Conservation (phyloP, 2,888 invertebrate genomes). For the Silvanus unidentatus region DNA sequence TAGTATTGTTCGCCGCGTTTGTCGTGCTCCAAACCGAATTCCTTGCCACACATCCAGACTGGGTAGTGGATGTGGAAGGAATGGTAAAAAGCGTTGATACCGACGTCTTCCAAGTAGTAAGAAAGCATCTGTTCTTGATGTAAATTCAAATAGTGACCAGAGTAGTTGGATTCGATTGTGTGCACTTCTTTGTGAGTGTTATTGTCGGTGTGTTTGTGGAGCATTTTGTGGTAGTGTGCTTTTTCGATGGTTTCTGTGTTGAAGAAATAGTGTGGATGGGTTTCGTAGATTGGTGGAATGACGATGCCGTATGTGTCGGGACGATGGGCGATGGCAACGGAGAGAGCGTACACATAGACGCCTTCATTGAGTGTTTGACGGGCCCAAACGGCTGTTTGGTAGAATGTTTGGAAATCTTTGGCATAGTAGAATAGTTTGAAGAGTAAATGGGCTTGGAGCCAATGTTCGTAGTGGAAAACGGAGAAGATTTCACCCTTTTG, state of each 20-base stretch:
- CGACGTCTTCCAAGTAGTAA: conserved; percentile 70
- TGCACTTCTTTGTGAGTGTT: conserved; percentile 39
- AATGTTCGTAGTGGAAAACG: conserved; percentile 54
- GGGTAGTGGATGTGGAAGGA: conserved; percentile 58
- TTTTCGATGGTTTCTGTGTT: conserved; percentile 60
- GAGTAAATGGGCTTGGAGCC: conserved; percentile 56
- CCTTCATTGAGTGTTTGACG: conserved; percentile 63
- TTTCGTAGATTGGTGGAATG: conserved; percentile 66
- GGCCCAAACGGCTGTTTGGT: conserved; percentile 61
- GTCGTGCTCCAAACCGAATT: conserved; percentile 46
- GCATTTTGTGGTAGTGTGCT: conserved; percentile 57
- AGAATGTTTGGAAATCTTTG: conserved; percentile 64
- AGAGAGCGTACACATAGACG: conserved; percentile 60
- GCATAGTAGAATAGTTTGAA: conserved; percentile 63
- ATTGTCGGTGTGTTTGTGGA: conserved; percentile 28
- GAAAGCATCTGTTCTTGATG: conserved; percentile 52
- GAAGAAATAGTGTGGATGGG: conserved; percentile 65
- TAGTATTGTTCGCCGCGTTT: conserved; percentile 61
- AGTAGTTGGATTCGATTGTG: conserved; percentile 58
- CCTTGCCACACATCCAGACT: conserved; percentile 54
- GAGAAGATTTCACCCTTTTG: conserved; percentile 58
- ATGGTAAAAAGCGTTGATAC: conserved; percentile 60
- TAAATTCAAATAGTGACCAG: conserved; percentile 50
- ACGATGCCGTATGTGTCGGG: conserved; percentile 57
- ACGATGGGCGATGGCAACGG: conserved; percentile 58